A percentile compares a stretch with the other conserved stretches of the same genome.
These are phyloP conservation scores for Grammomys dolichurus DNA, from an alignment of 2,113 vertebrate genomes.

Conservation along the genomic window DNA sequence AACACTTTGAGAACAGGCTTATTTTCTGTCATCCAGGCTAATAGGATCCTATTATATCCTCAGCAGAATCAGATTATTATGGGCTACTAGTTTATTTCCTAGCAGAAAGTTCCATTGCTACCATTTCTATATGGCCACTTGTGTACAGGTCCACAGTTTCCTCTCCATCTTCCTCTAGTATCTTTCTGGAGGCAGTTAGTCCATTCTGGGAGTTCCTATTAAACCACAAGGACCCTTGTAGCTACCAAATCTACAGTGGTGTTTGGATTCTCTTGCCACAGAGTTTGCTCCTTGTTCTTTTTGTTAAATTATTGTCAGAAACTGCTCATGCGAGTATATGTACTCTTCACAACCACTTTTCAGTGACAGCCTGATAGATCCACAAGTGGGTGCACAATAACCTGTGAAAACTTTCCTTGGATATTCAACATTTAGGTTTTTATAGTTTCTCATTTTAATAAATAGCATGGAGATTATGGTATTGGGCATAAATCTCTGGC, in stretches of 20 bases:
- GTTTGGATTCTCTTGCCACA: not conserved
- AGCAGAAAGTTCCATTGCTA: not conserved
- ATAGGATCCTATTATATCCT: not conserved
- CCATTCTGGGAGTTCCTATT: not conserved
- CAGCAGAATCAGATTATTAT: conserved; percentile 3
- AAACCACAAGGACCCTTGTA: not conserved
- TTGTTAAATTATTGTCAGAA: not conserved
- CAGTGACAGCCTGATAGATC: not conserved
- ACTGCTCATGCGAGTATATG: not conserved
- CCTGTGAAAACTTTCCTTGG: conserved; percentile 38
- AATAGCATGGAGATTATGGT: not conserved
- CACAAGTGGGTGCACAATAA: not conserved
- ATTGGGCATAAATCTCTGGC: conserved; percentile 7
- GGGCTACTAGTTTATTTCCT: conserved; percentile 2
- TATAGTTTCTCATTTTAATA: conserved; percentile 35
- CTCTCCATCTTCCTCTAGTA: not conserved
- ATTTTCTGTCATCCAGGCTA: not conserved
- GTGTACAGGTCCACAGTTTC: not conserved
- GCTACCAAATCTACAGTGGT: not conserved
- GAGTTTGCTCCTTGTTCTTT: conserved; percentile 37
- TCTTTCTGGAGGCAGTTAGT: not conserved
- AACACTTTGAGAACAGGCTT: not conserved
- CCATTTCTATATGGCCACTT: too few relatives aligned
- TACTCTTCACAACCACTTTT: not conserved
- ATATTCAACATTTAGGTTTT: conserved; percentile 3